These are phyloP conservation scores for Diaphora mendica DNA, from an alignment of 2,888 invertebrate species.

Conservation along the genomic window DNA sequence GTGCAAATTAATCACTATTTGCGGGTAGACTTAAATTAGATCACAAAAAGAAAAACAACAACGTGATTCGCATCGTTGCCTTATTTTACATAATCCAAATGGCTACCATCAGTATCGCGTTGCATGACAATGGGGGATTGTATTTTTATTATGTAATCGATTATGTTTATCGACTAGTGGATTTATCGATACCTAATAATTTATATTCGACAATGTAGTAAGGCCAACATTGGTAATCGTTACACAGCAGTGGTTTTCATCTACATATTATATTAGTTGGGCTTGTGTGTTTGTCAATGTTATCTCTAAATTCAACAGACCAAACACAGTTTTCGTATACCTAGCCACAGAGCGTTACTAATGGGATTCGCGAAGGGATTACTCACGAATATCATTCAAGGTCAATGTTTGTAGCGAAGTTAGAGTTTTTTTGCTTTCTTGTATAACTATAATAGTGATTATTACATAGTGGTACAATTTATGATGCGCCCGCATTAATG, in stretches of 20 bases:
- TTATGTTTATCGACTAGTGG: not conserved
- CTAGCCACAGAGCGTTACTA: conserved; percentile 52
- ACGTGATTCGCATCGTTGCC: not conserved
- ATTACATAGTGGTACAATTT: not conserved
- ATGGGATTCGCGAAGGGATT: conserved; percentile 55
- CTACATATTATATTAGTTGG: conserved; percentile 13
- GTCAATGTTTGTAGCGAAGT: conserved; percentile 40
- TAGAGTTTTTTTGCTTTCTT: conserved; percentile 5
- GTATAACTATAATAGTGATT: not conserved
- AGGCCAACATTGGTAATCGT: not conserved
- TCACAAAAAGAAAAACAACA: not conserved
- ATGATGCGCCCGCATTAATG: not conserved
- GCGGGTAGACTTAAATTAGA: not conserved
- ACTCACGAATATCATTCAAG: conserved; percentile 56
- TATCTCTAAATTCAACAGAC: conserved; percentile 25
- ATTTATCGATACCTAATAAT: not conserved
- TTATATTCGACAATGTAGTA: not conserved
- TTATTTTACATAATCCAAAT: not conserved
- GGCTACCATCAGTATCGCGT: not conserved
- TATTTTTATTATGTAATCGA: not conserved
- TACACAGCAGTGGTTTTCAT: conserved; percentile 4
- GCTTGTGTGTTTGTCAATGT: conserved; percentile 17
- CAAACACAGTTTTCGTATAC: conserved; percentile 32
- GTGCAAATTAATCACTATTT: not conserved
- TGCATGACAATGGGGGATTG: not conserved